phyloP scores from a whole-genome alignment of 2,797 vertebrate genomes.

The Capromys pilorides region DNA sequence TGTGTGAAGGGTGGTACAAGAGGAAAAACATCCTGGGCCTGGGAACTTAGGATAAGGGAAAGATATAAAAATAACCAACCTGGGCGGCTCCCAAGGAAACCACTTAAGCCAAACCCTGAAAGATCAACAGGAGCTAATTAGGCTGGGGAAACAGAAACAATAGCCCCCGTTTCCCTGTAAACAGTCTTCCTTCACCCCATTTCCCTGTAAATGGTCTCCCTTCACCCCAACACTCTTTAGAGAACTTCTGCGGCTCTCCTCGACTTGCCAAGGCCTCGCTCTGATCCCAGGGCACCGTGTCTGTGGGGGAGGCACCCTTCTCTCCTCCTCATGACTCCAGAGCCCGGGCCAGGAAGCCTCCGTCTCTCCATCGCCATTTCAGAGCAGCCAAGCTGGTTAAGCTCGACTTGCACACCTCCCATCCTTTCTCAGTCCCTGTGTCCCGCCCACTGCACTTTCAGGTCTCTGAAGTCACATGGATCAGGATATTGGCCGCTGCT shows the following conservation, averaged over 20 bases:
- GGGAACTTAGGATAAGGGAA: not conserved
- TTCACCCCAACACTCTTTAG: not conserved
- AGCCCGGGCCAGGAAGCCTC: no score
- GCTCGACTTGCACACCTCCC: not conserved
- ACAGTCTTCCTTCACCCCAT: not conserved
- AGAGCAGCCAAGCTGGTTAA: not conserved
- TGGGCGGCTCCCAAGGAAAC: not conserved
- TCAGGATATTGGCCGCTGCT: not conserved
- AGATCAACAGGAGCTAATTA: not conserved
- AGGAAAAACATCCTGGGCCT: not conserved
- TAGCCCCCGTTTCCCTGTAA: rapidly evolving
- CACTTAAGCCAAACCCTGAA: not conserved
- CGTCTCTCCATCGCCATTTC: not conserved
- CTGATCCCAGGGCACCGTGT: not conserved
- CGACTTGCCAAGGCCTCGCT: not conserved
- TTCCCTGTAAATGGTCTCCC: not conserved
- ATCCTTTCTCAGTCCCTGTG: not conserved
- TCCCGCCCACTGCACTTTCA: not conserved
- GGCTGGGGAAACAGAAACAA: not conserved
- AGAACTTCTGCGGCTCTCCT: not conserved
- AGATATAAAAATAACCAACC: not conserved
- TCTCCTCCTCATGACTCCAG: not conserved
- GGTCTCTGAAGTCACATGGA: not conserved
- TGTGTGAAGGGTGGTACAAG: not conserved
- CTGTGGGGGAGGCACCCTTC: not conserved